Evolutionary conservation across 2,888 invertebrate species (phyloP), one percentile per base, ranked within the genome.

Genomic region (Leptarthrus brevirostris): DNA sequence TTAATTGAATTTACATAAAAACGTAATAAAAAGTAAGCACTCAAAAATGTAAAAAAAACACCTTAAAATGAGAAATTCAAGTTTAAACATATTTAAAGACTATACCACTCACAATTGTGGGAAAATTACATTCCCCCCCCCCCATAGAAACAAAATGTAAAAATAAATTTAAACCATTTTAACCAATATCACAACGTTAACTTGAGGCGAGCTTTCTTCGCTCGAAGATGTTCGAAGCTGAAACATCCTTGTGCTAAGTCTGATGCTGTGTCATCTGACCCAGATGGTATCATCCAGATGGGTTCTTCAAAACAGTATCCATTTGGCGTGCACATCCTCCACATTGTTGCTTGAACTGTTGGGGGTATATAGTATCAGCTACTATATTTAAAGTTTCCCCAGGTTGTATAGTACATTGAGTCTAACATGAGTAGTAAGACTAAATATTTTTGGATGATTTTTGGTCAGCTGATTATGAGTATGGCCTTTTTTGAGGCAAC

Each of bases 271-370:
- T 81, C 81, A 77, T 81, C 80, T 20, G 80, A 80, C 52, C 83
- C 83, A 10, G 82, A 82, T 77, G 83, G 83, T 76, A 83, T 80
- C 82, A 83, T 82, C 84, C 83, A 84, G 72, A 85, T 82, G 83
- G 86, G 83, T 84, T 86, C 89, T 85, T 98, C 98, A 88, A 97
- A 96, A 85, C 93, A 94, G 80, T 93, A 90, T 76, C 96, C 96
- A 80, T 91, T 91, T 47, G 93, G 89, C 74, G 95, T 95, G 81
- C 92, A 91, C 87, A 97, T 89, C 81, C 96, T 90, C 92, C 97
- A 98, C 87, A 94, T 93, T 78, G 94, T 94, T 84, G 88, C 85
- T 6, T 97, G 97, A 81, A 95, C 94, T 66, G 89, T 88, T 87
- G 97, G 90, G 75, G 81, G 79, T 75, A 84, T 80, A 80, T n/a